phyloP scores from a whole-genome alignment of 1,140 invertebrate genomes.

The Stenopsyche tienmushanensis region DNA sequence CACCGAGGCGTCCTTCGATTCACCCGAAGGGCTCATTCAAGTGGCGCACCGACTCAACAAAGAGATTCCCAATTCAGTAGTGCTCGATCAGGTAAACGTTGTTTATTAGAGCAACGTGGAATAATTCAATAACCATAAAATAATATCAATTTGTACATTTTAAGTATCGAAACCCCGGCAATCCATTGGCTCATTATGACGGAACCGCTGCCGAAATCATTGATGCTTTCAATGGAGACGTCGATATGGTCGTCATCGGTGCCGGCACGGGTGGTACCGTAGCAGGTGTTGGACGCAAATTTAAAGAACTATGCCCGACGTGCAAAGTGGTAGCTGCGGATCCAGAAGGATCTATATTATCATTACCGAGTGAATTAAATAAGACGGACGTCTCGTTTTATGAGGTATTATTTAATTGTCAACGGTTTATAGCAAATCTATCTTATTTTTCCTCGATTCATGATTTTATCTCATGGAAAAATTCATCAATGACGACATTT shows the following conservation, averaged over 20 bases:
- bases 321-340: constrained; percentile 79
- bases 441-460: too few species aligned
- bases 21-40: constrained; percentile 87
- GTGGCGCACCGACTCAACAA: constrained; percentile 83
- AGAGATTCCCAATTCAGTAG: constrained; percentile 89
- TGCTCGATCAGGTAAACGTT: constrained; percentile 92
- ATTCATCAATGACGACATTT: too few species aligned
- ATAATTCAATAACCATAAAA: too few species aligned
- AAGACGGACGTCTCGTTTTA: constrained; percentile 53
- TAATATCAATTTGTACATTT: too few species aligned
- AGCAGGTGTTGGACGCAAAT: constrained; percentile 78
- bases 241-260: constrained; percentile 82
- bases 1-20: constrained; percentile 85
- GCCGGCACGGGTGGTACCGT: constrained; percentile 89
- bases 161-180: constrained; percentile 87
- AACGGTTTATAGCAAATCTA: too few species aligned
- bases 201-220: constrained; percentile 86
- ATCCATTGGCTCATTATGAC: constrained; percentile 92
- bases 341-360: constrained; percentile 84
- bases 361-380: constrained; percentile 74
- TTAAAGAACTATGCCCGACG: constrained; percentile 73
- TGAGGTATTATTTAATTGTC: constrained; percentile 48
- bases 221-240: constrained; percentile 71
- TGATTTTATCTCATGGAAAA: too few species aligned
- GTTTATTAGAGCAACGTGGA: too few species aligned